These are phyloP conservation scores for Aphelinus atriplicis DNA, from an alignment of 1,140 invertebrate species.

Conservation along the genomic window DNA sequence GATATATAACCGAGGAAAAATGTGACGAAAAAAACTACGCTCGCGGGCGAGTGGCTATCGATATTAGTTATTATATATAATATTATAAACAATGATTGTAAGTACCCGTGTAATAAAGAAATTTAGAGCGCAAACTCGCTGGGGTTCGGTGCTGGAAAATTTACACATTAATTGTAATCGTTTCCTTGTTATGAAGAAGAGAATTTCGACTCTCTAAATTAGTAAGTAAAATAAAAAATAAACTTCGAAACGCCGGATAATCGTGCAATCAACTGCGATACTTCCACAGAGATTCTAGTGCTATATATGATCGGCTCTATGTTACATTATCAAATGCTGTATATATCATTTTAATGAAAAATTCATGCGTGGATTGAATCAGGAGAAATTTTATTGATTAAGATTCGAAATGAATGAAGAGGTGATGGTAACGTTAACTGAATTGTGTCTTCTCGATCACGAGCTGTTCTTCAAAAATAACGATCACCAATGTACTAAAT, in stretches of 20 bases:
- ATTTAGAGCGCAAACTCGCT: constrained; percentile 3
- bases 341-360: constrained; percentile 6
- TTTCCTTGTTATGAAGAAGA: too few relatives aligned
- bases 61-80: constrained; percentile 49
- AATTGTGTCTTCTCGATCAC: constrained; percentile 13
- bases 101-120: constrained; percentile 48
- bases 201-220: not conserved
- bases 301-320: not conserved
- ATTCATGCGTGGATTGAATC: not conserved
- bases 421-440: constrained; percentile 11
- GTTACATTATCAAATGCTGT: not conserved
- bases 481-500: too few relatives aligned
- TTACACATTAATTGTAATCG: not conserved
- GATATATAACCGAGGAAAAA: constrained; percentile 22
- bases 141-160: constrained; percentile 5
- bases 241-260: not conserved
- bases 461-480: not conserved
- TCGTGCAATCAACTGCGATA: not conserved
- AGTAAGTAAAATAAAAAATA: not conserved
- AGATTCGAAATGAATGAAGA: not conserved
- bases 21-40: constrained; percentile 49
- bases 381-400: constrained; percentile 5
- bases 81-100: constrained; percentile 42
- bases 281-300: not conserved
- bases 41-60: constrained; percentile 62